These are phyloP conservation scores for Abrostola triplasia DNA, from an alignment of 2,888 invertebrate species.

Conservation along the genomic window DNA sequence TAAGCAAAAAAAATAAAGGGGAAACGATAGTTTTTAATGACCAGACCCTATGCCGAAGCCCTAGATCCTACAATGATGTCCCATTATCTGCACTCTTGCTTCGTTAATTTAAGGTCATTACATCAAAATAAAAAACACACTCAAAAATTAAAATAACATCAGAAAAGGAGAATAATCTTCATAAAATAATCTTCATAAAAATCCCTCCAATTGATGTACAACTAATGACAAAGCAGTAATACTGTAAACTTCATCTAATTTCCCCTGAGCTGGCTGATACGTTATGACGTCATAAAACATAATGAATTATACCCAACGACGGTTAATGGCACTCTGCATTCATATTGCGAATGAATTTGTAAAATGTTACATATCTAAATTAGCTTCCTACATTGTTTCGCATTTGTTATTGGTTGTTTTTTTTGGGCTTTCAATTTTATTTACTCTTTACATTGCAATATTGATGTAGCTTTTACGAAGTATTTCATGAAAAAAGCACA, in stretches of 20 bases:
- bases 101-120: too few relatives aligned
- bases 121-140: too few relatives aligned
- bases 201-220: slow-evolving; percentile 41
- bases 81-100: too few relatives aligned
- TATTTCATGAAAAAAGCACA: too few relatives aligned
- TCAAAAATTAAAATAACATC: too few relatives aligned
- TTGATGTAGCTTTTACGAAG: too few relatives aligned
- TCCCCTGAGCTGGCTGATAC: slow-evolving; percentile 73
- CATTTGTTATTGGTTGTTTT: neutral
- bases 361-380: slow-evolving; percentile 35
- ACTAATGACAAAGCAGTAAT: slow-evolving; percentile 53
- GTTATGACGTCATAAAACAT: slow-evolving; percentile 71
- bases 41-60: too few relatives aligned
- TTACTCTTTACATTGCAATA: neutral
- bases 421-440: neutral
- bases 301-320: slow-evolving; percentile 58
- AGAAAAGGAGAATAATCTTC: too few relatives aligned
- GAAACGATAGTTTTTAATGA: too few relatives aligned
- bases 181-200: too few relatives aligned
- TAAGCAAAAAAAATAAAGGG: too few relatives aligned
- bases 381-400: slow-evolving; percentile 6
- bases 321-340: slow-evolving; percentile 61
- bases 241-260: slow-evolving; percentile 72
- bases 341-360: slow-evolving; percentile 61
- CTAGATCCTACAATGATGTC: too few relatives aligned